phyloP scores from a whole-genome alignment of 2,888 invertebrate genomes.

The Oegoconia quadripuncta region DNA sequence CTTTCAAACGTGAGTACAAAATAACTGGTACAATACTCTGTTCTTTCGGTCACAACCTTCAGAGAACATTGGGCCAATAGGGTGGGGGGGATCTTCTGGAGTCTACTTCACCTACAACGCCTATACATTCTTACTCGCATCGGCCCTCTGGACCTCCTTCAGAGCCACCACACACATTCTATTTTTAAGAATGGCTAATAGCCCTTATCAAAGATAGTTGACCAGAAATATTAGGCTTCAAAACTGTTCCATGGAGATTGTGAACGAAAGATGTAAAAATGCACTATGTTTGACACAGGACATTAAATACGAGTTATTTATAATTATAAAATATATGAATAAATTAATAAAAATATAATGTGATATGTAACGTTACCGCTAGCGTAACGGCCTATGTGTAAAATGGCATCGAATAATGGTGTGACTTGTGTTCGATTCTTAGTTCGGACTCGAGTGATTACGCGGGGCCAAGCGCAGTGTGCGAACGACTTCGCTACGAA shows the following conservation, averaged over 20 bases:
- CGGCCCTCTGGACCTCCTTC: too few relatives aligned
- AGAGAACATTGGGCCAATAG: neutral
- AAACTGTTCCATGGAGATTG: constrained; percentile 22
- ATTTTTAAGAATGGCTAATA: too few relatives aligned
- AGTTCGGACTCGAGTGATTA: constrained; percentile 12
- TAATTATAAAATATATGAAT: constrained; percentile 33
- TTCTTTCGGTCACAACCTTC: neutral
- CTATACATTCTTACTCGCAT: too few relatives aligned
- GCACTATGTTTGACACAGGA: constrained; percentile 57
- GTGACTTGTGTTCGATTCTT: constrained; percentile 38
- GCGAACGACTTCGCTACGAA: too few relatives aligned
- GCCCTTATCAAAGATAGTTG: neutral
- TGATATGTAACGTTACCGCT: constrained; percentile 53
- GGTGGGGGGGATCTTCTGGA: neutral
- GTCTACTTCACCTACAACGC: neutral
- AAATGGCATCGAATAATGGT: constrained; percentile 49
- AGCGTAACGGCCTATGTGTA: constrained; percentile 32
- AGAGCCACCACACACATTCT: too few relatives aligned
- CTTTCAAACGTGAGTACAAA: constrained; percentile 42
- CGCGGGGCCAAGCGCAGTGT: constrained; percentile 16
- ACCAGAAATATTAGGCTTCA: neutral
- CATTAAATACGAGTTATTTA: constrained; percentile 24
- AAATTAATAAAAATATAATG: constrained; percentile 40
- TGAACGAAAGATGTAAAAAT: constrained; percentile 31
- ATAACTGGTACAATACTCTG: constrained; percentile 12